phyloP scores from a whole-genome alignment of 2,113 vertebrate genomes.

The Scytalopus superciliaris region DNA sequence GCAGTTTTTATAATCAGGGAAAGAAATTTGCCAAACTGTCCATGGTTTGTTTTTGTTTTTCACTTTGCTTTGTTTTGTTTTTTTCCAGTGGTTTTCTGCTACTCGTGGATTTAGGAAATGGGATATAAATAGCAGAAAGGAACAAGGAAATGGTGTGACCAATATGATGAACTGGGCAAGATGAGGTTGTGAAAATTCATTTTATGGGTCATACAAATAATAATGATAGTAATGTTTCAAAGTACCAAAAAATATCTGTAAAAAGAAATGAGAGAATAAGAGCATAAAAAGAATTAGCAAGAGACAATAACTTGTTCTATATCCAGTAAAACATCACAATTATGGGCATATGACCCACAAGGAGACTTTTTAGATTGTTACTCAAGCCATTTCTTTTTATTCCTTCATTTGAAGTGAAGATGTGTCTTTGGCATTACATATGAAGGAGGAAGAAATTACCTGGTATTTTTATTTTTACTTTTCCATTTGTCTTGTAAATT shows the following conservation, averaged over 20 bases:
- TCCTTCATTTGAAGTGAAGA: not conserved
- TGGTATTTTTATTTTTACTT: not conserved
- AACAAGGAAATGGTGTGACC: not conserved
- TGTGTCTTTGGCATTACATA: not conserved
- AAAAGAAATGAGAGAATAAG: conserved; percentile 14
- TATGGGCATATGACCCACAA: not conserved
- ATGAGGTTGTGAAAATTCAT: not conserved
- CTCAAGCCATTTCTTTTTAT: not conserved
- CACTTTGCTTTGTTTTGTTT: not conserved
- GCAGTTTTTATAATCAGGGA: conserved; percentile 46
- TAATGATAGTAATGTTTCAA: not conserved
- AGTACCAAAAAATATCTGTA: conserved; percentile 73
- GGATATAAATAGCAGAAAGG: not conserved
- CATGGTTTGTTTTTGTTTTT: not conserved
- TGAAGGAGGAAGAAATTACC: not conserved
- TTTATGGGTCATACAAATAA: conserved; percentile 8
- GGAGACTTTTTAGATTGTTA: not conserved
- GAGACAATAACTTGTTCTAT: conserved; percentile 44
- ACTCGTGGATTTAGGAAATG: not conserved
- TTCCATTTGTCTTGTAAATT: not conserved
- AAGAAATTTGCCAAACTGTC: conserved; percentile 56
- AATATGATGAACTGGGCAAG: not conserved
- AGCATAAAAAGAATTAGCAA: conserved; percentile 52
- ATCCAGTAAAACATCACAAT: conserved; percentile 62
- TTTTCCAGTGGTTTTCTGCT: not conserved